Evolutionary conservation across 2,888 invertebrate species (phyloP).

Genomic region (Zootermopsis nevadensis): DNA sequence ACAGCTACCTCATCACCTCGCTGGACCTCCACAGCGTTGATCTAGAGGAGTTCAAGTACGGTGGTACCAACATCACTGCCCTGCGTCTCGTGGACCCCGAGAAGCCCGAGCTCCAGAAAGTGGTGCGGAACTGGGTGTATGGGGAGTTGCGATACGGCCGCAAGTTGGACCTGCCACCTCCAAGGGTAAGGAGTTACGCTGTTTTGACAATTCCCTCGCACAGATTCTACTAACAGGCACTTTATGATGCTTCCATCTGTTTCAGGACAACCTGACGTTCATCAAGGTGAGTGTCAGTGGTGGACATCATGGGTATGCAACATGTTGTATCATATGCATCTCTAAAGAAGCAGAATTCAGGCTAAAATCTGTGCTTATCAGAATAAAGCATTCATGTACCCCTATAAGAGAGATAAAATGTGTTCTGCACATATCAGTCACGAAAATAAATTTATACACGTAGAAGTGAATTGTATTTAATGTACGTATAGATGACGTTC

Average conservation of each 20-base stretch:
- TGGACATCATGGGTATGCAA: too few species aligned
- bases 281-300: slow-evolving; percentile 32
- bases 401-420: too few species aligned
- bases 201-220: too few species aligned
- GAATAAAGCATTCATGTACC: too few species aligned
- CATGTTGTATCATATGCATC: too few species aligned
- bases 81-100: slow-evolving; percentile 90
- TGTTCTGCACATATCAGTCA: too few species aligned
- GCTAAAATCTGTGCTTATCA: too few species aligned
- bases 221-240: background rate
- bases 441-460: too few species aligned
- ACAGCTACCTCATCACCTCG: slow-evolving; percentile 93
- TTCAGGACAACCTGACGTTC: slow-evolving; percentile 41
- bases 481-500: too few species aligned
- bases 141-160: slow-evolving; percentile 75
- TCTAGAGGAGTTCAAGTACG: slow-evolving; percentile 93
- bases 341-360: too few species aligned
- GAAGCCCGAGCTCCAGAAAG: slow-evolving; percentile 80
- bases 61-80: slow-evolving; percentile 95
- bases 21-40: slow-evolving; percentile 94
- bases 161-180: slow-evolving; percentile 39
- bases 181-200: slow-evolving; percentile 16
- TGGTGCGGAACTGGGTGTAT: slow-evolving; percentile 83
- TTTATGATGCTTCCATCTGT: background rate
- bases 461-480: too few species aligned